Evolutionary conservation across 2,888 invertebrate species (phyloP).

Genomic region (Cactoblastis cactorum): DNA sequence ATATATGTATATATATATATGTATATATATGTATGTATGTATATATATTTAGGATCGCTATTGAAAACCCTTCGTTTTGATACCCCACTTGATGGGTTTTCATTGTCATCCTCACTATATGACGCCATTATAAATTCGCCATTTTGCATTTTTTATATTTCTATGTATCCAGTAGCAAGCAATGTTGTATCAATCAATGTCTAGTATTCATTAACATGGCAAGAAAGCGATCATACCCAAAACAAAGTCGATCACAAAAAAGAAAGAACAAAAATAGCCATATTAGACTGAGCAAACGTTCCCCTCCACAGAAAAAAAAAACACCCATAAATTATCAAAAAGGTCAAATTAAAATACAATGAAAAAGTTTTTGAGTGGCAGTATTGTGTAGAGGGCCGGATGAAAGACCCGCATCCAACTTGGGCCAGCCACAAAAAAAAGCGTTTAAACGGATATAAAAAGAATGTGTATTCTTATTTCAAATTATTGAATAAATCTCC

Average conservation of each 20-base stretch:
- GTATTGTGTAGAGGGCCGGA: slow-evolving; percentile 73
- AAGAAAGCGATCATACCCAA: no score
- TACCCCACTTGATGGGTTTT: no score
- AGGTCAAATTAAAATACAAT: slow-evolving; percentile 80
- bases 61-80: no score
- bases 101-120: no score
- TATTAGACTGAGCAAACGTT: slow-evolving; percentile 74
- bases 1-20: no score
- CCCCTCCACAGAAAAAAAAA: slow-evolving; percentile 55
- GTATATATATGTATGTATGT: no score
- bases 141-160: no score
- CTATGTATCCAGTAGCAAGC: no score
- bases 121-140: no score
- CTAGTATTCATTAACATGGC: no score
- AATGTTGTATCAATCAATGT: no score
- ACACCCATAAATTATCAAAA: slow-evolving; percentile 79
- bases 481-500: slow-evolving; percentile 76
- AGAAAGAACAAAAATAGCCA: slow-evolving; percentile 62
- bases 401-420: slow-evolving; percentile 73
- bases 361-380: slow-evolving; percentile 78
- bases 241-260: slow-evolving; percentile 60
- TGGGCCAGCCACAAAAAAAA: slow-evolving; percentile 69
- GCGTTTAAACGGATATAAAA: slow-evolving; percentile 78
- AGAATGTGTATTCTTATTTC: slow-evolving; percentile 76
- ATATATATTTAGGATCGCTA: no score